Evolutionary conservation across 2,888 invertebrate genomes (phyloP), one percentile per base, ranked within the genome.

Genomic region (Noctua janthina): DNA sequence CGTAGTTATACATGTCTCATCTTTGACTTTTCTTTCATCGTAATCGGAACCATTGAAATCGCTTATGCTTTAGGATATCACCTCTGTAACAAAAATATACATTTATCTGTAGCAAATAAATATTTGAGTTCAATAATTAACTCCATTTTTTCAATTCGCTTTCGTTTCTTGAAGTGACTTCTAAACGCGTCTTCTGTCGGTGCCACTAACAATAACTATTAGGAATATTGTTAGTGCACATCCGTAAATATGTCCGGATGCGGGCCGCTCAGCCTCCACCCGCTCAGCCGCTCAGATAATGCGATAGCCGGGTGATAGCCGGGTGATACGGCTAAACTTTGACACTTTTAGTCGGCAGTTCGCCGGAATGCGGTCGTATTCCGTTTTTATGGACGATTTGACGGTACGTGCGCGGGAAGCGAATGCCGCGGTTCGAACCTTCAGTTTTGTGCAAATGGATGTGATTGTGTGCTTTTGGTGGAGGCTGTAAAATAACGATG

Each of bases 171-270:
- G 29, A 49, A 56, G 86, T 86, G 66, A 76, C 76, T 66, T 81
- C 70, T 70, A 71, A 75, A n/a, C 29, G 59, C 39, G 73, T 74
- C 80, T 56, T 7, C 51, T 59, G 75, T 46, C 5, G 23, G 43
- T 62, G 73, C 64, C 78, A 72, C 69, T 81, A 82, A 89, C 87
- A 83, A 85, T 89, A 89, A 89, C 85, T 85, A 80, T 89, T 84
- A 88, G 86, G 87, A 89, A 88, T 87, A 89, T 89, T 87, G 88
- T 89, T 87, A 89, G 76, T 79, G 88, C 86, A 89, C 59, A 79
- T 81, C 73, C 83, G 88, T 89, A 89, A 88, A 88, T 88, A 89
- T 81, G 84, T 86, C 81, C 75, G 89, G 78, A 78, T 73, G 79
- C 79, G 81, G 83, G 76, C 71, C 56, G 66, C 23, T 39, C 78